These are phyloP conservation scores for Drosophila elegans DNA, from an alignment of 1,140 invertebrate species.

Conservation along the genomic window DNA sequence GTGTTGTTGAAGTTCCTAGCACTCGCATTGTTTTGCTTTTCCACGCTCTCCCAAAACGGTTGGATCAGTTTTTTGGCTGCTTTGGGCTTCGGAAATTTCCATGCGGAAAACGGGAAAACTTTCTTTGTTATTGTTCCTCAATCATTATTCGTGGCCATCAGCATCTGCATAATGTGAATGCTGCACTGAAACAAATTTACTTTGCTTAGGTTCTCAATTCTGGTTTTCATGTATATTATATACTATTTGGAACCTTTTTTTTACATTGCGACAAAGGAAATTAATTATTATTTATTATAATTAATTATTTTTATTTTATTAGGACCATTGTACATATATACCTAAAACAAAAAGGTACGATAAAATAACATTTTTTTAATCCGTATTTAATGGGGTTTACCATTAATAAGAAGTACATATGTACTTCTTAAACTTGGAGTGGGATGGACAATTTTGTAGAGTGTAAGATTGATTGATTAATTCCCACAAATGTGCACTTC, in stretches of 20 bases:
- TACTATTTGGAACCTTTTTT: too few relatives aligned
- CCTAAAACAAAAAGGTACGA: too few relatives aligned
- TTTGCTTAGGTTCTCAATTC: too few relatives aligned
- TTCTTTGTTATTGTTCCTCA: slow-evolving; percentile 36
- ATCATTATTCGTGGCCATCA: slow-evolving; percentile 37
- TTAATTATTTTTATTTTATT: too few relatives aligned
- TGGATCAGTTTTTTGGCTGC: slow-evolving; percentile 41
- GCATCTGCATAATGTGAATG: slow-evolving; percentile 10
- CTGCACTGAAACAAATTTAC: slow-evolving; percentile 1
- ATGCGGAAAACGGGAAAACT: slow-evolving; percentile 41
- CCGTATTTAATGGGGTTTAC: too few relatives aligned
- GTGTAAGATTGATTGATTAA: slow-evolving; percentile 60
- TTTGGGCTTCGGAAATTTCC: slow-evolving; percentile 30
- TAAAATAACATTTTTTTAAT: too few relatives aligned
- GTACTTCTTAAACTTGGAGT: too few relatives aligned
- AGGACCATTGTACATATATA: too few relatives aligned
- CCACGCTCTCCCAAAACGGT: slow-evolving; percentile 37
- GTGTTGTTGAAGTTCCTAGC: slow-evolving; percentile 13
- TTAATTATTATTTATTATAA: too few relatives aligned
- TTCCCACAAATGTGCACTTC: slow-evolving; percentile 68
- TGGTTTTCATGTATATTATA: too few relatives aligned
- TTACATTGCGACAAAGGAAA: too few relatives aligned
- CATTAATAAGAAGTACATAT: too few relatives aligned
- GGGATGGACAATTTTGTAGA: not conserved
- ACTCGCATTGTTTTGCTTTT: slow-evolving; percentile 43